Conservation (phyloP, 2,888 invertebrate species). For the Acanthopleura granulata region DNA sequence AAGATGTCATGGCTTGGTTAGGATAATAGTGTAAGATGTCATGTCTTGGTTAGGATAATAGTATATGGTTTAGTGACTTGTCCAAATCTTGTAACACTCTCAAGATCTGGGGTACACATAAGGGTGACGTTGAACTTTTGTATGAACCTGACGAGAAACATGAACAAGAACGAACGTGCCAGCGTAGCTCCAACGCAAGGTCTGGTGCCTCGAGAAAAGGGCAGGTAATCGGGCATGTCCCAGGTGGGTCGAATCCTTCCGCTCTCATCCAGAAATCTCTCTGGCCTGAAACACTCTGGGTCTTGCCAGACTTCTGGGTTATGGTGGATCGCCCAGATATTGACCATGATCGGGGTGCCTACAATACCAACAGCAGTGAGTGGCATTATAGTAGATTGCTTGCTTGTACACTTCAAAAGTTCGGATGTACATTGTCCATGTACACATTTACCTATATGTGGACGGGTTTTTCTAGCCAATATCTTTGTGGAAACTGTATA, state of each 20-base stretch:
- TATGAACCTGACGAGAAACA: slow-evolving; percentile 30
- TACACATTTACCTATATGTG: too few relatives aligned
- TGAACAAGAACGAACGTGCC: slow-evolving; percentile 30
- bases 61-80: slow-evolving; percentile 25
- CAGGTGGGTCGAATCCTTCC: slow-evolving; percentile 30
- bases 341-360: slow-evolving; percentile 41
- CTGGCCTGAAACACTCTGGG: slow-evolving; percentile 39
- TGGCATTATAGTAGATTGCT: too few relatives aligned
- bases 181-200: slow-evolving; percentile 38
- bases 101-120: slow-evolving; percentile 9
- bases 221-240: slow-evolving; percentile 34
- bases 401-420: too few relatives aligned
- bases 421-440: too few relatives aligned
- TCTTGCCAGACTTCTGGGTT: slow-evolving; percentile 39
- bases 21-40: too few relatives aligned
- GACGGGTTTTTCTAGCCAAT: too few relatives aligned
- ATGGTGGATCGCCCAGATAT: slow-evolving; percentile 43
- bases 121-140: slow-evolving; percentile 24
- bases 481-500: too few relatives aligned
- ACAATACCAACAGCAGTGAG: slow-evolving; percentile 2
- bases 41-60: too few relatives aligned
- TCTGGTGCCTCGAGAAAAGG: slow-evolving; percentile 42
- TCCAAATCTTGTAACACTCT: neutral
- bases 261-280: slow-evolving; percentile 40
- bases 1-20: too few relatives aligned